A percentile compares a stretch with the other conserved stretches of the same genome.
phyloP scores from a whole-genome alignment of 2,113 vertebrate genomes.

The Eretmochelys imbricata region DNA sequence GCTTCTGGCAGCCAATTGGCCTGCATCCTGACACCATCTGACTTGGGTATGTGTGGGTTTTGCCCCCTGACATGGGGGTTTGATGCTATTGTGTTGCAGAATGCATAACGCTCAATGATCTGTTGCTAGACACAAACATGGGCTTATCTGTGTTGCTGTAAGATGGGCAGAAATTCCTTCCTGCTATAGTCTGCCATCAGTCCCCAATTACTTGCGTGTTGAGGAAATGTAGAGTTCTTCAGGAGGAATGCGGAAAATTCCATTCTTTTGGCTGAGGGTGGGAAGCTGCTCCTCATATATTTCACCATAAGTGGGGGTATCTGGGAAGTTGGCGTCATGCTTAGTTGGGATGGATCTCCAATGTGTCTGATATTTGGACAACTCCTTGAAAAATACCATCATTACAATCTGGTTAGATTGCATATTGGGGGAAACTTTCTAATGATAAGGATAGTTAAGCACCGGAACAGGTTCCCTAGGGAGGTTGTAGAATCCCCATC shows the following conservation, averaged over 20 bases:
- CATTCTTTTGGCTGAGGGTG: not conserved
- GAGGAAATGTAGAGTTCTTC: not conserved
- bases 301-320: not conserved
- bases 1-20: constrained; percentile 48
- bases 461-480: not conserved
- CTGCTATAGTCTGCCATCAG: accelerated
- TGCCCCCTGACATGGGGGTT: not conserved
- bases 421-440: not conserved
- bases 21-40: constrained; percentile 69
- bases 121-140: accelerated
- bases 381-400: not conserved
- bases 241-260: not conserved
- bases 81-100: accelerated
- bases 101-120: accelerated
- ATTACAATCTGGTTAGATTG: not conserved
- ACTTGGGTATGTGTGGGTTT: constrained; percentile 69
- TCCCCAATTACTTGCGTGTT: accelerated
- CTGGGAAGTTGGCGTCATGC: accelerated
- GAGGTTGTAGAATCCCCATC: not conserved
- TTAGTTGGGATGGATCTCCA: not conserved
- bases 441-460: not conserved
- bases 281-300: not conserved
- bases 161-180: accelerated
- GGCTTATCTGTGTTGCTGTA: not conserved
- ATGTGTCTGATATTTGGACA: accelerated